Evolutionary conservation across 1,140 invertebrate genomes (phyloP).

Genomic region (Drosophila kanapiae): DNA sequence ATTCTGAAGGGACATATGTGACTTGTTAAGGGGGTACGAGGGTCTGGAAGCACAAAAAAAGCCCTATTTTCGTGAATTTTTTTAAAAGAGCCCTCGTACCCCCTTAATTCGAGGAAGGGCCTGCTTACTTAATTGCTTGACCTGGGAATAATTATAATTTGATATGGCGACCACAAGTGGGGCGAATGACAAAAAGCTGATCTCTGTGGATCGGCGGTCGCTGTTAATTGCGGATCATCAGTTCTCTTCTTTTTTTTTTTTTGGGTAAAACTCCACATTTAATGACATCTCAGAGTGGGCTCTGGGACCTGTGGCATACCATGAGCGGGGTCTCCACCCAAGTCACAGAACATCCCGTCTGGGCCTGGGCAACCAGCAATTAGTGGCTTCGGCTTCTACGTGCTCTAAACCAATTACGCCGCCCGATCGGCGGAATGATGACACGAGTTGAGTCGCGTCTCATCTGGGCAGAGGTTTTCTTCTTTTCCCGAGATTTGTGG

Average conservation of each 20-base stretch:
- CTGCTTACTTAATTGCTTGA: neutral
- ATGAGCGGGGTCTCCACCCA: neutral
- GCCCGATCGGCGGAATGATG: constrained; percentile 51
- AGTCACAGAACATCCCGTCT: constrained; percentile 45
- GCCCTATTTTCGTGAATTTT: no score
- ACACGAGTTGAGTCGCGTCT: constrained; percentile 52
- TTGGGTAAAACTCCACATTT: constrained; percentile 3
- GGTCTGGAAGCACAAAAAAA: no score
- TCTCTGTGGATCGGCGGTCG: constrained; percentile 4
- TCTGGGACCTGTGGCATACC: constrained; percentile 1
- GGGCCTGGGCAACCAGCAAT: constrained; percentile 51
- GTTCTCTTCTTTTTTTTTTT: neutral
- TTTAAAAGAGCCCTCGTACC: no score
- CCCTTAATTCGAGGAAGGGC: neutral
- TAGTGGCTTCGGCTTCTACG: constrained; percentile 54
- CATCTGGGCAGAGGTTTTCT: neutral
- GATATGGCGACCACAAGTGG: constrained; percentile 36
- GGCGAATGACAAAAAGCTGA: constrained; percentile 16
- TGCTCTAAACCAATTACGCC: constrained; percentile 69
- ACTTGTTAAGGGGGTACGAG: no score
- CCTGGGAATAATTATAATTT: constrained; percentile 1
- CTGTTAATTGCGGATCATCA: constrained; percentile 46
- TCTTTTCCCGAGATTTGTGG: neutral
- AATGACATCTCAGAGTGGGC: constrained; percentile 56
- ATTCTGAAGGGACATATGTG: neutral